Evolutionary conservation across 2,888 invertebrate species (phyloP), one percentile per base, ranked within the genome.

Genomic region (Crioceris asparagi): DNA sequence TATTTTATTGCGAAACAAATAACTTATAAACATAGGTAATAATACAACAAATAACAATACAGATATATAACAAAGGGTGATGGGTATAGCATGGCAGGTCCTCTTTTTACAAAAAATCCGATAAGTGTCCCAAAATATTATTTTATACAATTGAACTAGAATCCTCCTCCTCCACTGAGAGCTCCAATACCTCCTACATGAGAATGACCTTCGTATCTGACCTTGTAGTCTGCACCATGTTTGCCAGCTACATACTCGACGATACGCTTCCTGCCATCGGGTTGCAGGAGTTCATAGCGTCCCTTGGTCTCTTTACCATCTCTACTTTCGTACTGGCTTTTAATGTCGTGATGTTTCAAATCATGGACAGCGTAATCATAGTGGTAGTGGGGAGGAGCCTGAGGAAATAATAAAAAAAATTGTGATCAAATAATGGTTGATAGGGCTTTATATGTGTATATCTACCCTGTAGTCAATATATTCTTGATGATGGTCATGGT

Each of bases 231-330:
- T 29, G 53, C 53, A 17, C 61, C 61, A 37, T 62, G 57, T 43
- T 61, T 61, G 15, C 60, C 61, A 29, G 57, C 60, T 27, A 53
- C 52, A 45, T 62, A 62, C 30, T 61, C 57, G 3, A 62, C 61
- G 33, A 60, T 58, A 37, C 61, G 53, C 41, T 53, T 57, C 34
- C 57, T 59, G 36, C 60, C 60, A 42, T 62, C 61, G 16, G 61
- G 61, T 38, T 62, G 61, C 8, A 57, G 45, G 16, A 61, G 49
- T 35, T 53, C 56, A 53, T 62, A 62, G 8, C 48, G 45, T 27
- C 61, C 61, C 38, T 57, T 59, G 34, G 53, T 53, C 27, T 56
- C 53, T 36, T 61, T 52, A 18, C 56, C 56, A 31, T 60, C 54
- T 35, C 61, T 53, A 29, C 49, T 44, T 47, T 62, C 61, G 52